Evolutionary conservation across 92 coral and sea anemone species (phyloP).

Genomic region (Paragorgia papillata): DNA sequence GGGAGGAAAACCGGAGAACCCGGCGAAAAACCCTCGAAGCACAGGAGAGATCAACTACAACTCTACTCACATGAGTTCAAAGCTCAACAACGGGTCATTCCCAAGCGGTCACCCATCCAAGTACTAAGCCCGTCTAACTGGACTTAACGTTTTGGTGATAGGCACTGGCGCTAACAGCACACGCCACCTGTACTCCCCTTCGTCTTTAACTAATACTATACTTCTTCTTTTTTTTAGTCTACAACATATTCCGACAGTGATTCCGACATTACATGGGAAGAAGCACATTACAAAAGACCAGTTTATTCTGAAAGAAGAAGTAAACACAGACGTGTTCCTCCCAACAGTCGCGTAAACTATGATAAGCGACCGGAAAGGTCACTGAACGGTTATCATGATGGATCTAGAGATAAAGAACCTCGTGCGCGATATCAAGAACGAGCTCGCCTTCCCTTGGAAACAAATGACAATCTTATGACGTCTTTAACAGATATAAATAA

Average conservation of each 20-base stretch:
- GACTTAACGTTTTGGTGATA: no score
- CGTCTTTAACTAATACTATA: no score
- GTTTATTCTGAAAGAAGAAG: conserved; percentile 6
- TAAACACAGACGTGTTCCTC: conserved; percentile 11
- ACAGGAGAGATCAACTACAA: no score
- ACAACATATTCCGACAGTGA: conserved; percentile 23
- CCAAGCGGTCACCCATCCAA: no score
- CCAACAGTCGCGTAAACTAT: not conserved
- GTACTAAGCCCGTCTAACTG: no score
- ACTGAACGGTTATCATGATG: conserved; percentile 15
- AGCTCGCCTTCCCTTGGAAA: not conserved
- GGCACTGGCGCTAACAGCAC: no score
- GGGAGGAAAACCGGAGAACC: no score
- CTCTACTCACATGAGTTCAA: no score
- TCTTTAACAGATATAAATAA: conserved; percentile 34
- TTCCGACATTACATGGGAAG: not conserved
- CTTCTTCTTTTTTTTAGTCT: conserved; percentile 1
- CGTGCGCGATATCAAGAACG: not conserved
- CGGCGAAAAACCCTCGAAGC: no score
- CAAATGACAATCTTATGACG: conserved; percentile 40
- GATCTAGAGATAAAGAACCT: not conserved
- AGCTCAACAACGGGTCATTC: no score
- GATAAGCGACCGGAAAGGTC: conserved; percentile 2
- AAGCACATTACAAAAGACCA: not conserved
- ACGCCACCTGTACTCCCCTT: no score